Conservation (phyloP, 2,888 invertebrate species). For the Gerosis bhagava region DNA sequence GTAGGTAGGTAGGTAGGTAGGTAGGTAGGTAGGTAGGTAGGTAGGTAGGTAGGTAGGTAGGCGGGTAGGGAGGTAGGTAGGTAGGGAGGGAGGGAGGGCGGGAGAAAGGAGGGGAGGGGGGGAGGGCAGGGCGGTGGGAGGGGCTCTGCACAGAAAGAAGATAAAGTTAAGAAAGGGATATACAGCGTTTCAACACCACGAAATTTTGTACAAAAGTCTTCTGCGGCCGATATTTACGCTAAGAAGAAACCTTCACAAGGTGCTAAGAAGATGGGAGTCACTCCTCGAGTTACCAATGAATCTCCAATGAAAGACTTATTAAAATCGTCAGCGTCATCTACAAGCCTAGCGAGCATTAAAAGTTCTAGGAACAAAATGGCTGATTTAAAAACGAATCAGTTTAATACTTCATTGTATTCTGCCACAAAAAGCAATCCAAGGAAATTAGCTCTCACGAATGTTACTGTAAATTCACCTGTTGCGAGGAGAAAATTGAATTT, state of each 20-base stretch:
- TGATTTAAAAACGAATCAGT: neutral
- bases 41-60: too few relatives aligned
- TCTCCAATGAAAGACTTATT: conserved; percentile 60
- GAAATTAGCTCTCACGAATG: conserved; percentile 46
- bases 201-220: conserved; percentile 52
- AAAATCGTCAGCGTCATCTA: conserved; percentile 56
- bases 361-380: conserved; percentile 28
- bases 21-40: too few relatives aligned
- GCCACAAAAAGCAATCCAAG: conserved; percentile 36
- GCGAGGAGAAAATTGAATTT: conserved; percentile 35
- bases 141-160: conserved; percentile 43
- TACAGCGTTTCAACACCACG: conserved; percentile 53
- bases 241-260: conserved; percentile 47
- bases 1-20: too few relatives aligned
- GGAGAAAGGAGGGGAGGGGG: too few relatives aligned
- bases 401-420: neutral
- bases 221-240: conserved; percentile 62
- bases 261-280: conserved; percentile 26
- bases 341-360: conserved; percentile 41
- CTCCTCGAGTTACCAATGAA: conserved; percentile 32
- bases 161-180: conserved; percentile 49
- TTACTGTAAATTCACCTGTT: conserved; percentile 63
- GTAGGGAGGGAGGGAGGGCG: too few relatives aligned
- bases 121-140: too few relatives aligned
- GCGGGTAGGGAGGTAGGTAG: too few relatives aligned